Conservation (phyloP, 30 jellyfish, hydroid and myxozoan species). For the Clytia hemisphaerica region DNA sequence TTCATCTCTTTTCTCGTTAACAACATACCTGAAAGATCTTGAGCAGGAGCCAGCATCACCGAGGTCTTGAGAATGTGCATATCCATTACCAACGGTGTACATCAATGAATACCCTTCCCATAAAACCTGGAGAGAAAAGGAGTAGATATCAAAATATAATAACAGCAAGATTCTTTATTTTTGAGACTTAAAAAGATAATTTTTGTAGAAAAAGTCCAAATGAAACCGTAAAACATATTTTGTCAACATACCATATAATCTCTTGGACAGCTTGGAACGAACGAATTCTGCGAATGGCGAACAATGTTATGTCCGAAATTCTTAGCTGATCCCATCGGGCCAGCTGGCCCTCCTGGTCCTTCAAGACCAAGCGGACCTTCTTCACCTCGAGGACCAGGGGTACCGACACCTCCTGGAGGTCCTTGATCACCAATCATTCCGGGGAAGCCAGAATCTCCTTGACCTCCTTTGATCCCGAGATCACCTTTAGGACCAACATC, state of each 20-base stretch:
- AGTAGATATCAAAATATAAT: too few relatives aligned
- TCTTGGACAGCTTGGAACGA: conserved; percentile 68
- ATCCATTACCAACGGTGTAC: conserved; percentile 90
- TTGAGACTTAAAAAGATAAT: too few relatives aligned
- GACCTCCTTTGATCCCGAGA: conserved; percentile 46
- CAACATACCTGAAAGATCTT: conserved; percentile 34
- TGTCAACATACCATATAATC: too few relatives aligned
- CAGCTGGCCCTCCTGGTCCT: conserved; percentile 79
- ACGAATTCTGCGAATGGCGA: conserved; percentile 68
- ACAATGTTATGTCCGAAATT: conserved; percentile 83
- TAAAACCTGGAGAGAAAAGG: too few relatives aligned
- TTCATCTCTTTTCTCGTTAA: too few relatives aligned
- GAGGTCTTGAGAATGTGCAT: conserved; percentile 83
- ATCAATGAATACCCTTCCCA: conserved; percentile 91
- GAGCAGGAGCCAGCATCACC: conserved; percentile 94
- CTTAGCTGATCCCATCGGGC: conserved; percentile 67
- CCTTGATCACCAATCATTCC: conserved; percentile 91
- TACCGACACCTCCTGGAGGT: too few relatives aligned
- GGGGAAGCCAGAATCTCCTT: conserved; percentile 80
- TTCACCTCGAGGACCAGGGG: conserved; percentile 55
- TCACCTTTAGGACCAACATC: conserved; percentile 49
- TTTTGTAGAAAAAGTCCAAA: too few relatives aligned
- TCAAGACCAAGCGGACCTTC: conserved; percentile 47
- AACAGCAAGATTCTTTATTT: too few relatives aligned
- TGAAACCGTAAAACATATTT: too few relatives aligned